Conservation (phyloP, 1,140 invertebrate species). For the Megathymus violae region DNA sequence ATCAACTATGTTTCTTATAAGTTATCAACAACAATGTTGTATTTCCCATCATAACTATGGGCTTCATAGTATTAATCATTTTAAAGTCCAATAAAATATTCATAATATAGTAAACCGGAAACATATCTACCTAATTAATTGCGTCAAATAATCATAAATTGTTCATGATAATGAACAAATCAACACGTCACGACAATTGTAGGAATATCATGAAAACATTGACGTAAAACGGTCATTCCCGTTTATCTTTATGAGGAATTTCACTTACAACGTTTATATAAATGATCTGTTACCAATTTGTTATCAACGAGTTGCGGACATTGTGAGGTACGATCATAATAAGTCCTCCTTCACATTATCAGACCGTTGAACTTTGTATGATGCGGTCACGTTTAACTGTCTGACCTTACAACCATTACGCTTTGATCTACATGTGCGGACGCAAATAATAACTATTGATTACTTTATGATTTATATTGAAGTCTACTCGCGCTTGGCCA, state of each 20-base stretch:
- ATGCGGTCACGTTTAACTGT: conserved; percentile 27
- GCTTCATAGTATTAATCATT: neutral
- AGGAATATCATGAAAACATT: neutral
- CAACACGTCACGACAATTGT: neutral
- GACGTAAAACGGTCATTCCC: neutral
- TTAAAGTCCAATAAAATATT: neutral
- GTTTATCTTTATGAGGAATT: conserved; percentile 1
- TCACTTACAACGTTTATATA: neutral
- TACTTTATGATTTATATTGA: no score
- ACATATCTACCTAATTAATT: neutral
- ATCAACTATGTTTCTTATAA: neutral
- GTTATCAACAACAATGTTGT: neutral
- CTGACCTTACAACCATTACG: conserved; percentile 30
- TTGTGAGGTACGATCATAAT: conserved; percentile 33
- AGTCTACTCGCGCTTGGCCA: no score
- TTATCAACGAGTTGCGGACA: conserved; percentile 34
- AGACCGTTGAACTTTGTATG: conserved; percentile 43
- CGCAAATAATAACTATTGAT: conserved; percentile 30
- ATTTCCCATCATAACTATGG: neutral
- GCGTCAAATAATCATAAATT: neutral
- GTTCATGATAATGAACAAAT: neutral
- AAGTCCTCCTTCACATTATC: conserved; percentile 43
- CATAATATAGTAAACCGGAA: neutral
- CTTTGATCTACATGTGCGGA: conserved; percentile 14
- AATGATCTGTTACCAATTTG: neutral